These are phyloP conservation scores for Augochlorella aurata DNA, from an alignment of 2,888 invertebrate species.

Conservation along the genomic window DNA sequence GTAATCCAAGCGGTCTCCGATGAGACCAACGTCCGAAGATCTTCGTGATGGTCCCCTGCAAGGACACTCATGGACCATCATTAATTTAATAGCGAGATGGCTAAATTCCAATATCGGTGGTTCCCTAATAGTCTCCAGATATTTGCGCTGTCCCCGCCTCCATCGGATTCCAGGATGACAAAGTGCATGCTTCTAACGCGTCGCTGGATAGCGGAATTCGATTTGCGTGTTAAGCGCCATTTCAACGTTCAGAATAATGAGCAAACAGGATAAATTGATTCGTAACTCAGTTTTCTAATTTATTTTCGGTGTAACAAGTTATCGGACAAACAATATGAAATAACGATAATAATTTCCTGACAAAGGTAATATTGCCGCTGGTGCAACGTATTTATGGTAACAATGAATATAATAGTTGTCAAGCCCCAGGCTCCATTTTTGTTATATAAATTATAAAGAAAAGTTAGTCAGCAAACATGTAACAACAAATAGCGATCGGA, in stretches of 20 bases:
- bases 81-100: slow-evolving; percentile 75
- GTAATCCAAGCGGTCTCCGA: slow-evolving; percentile 33
- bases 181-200: slow-evolving; percentile 33
- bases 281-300: neutral
- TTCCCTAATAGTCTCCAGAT: slow-evolving; percentile 69
- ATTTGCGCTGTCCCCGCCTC: slow-evolving; percentile 53
- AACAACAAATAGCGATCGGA: no score
- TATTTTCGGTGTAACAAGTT: neutral
- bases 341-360: neutral
- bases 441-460: no score
- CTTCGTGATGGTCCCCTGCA: slow-evolving; percentile 4
- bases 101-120: slow-evolving; percentile 75
- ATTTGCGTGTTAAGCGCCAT: slow-evolving; percentile 31
- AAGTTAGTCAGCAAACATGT: no score
- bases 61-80: slow-evolving; percentile 65
- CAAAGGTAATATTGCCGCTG: no score
- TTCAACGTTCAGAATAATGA: neutral
- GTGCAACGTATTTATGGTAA: no score
- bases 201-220: slow-evolving; percentile 11
- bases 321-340: neutral
- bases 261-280: neutral
- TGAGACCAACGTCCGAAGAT: slow-evolving; percentile 20
- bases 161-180: slow-evolving; percentile 50
- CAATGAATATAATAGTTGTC: no score
- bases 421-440: no score